A percentile compares a stretch with the other conserved stretches of the same genome.
These are phyloP conservation scores for Kryptopterus vitreolus DNA, from an alignment of 2,797 vertebrate genomes.

Conservation along the genomic window DNA sequence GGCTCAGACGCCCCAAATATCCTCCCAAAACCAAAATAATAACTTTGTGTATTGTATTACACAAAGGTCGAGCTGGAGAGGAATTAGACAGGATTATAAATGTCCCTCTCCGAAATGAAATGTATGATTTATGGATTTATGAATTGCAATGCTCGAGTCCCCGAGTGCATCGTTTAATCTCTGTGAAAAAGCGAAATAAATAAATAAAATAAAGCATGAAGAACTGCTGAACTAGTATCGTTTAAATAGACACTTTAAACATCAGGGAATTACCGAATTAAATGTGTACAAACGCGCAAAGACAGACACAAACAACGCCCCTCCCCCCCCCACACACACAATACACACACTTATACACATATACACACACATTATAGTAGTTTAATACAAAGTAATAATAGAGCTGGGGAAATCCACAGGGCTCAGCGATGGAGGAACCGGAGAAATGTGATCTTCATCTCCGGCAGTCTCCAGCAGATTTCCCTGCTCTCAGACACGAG, in stretches of 20 bases:
- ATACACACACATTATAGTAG: not conserved
- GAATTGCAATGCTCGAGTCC: not conserved
- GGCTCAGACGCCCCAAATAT: not conserved
- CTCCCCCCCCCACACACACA: not conserved
- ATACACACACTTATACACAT: not conserved
- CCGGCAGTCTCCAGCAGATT: not conserved
- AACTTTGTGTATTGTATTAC: not conserved
- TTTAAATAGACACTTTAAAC: slow-evolving; percentile 10
- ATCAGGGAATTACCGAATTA: slow-evolving; percentile 12
- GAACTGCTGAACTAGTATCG: slow-evolving; percentile 21
- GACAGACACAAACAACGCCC: too few species aligned
- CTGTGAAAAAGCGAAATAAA: not conserved
- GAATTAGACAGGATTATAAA: not conserved
- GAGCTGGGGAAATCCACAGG: not conserved
- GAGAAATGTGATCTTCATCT: slow-evolving; percentile 30
- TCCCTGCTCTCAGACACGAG: not conserved
- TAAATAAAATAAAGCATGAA: not conserved
- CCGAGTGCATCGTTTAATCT: not conserved
- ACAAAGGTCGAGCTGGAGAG: slow-evolving; percentile 4
- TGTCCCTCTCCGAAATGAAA: not conserved
- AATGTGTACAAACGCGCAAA: not conserved
- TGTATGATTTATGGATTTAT: not conserved
- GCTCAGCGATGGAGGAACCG: not conserved
- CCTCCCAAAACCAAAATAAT: not conserved
- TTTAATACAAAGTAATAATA: not conserved